Evolutionary conservation across 2,797 vertebrate species (phyloP).

Genomic region (Molossus alvarezi): DNA sequence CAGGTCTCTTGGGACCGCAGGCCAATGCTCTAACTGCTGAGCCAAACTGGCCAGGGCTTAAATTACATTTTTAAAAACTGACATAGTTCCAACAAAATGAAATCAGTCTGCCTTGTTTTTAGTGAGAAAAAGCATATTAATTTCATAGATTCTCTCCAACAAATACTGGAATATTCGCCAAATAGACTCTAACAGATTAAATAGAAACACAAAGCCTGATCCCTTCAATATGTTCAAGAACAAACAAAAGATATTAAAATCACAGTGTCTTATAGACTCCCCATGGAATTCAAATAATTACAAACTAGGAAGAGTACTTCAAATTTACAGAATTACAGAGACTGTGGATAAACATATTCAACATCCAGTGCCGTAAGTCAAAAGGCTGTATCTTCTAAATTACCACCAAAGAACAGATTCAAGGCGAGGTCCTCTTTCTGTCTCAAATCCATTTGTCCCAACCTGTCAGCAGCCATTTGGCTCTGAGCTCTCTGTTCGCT

Average conservation of each 20-base stretch:
- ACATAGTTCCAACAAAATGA: too few species aligned
- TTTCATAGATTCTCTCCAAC: slow-evolving; percentile 22
- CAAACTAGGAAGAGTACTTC: neutral
- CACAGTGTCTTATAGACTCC: neutral
- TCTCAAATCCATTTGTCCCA: neutral
- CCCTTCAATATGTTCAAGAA: slow-evolving; percentile 26
- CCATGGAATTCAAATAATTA: slow-evolving; percentile 2
- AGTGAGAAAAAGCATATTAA: slow-evolving; percentile 3
- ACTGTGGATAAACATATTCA: neutral
- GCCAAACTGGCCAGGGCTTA: too few species aligned
- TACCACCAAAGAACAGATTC: neutral
- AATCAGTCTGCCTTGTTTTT: neutral
- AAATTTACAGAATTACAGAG: neutral
- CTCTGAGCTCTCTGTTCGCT: neutral
- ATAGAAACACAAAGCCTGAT: neutral
- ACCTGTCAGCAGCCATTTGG: neutral
- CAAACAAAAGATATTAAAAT: neutral
- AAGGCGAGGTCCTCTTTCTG: neutral
- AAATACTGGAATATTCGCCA: slow-evolving; percentile 15
- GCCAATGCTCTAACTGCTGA: too few species aligned
- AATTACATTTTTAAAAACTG: too few species aligned
- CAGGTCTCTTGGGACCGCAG: too few species aligned
- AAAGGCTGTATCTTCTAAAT: neutral
- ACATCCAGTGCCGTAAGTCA: neutral
- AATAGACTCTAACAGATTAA: neutral